Percentiles rank a stretch among this genome's conserved stretches.
These are phyloP conservation scores for Amazonetta brasiliensis DNA, from an alignment of 2,797 vertebrate species.

Conservation along the genomic window DNA sequence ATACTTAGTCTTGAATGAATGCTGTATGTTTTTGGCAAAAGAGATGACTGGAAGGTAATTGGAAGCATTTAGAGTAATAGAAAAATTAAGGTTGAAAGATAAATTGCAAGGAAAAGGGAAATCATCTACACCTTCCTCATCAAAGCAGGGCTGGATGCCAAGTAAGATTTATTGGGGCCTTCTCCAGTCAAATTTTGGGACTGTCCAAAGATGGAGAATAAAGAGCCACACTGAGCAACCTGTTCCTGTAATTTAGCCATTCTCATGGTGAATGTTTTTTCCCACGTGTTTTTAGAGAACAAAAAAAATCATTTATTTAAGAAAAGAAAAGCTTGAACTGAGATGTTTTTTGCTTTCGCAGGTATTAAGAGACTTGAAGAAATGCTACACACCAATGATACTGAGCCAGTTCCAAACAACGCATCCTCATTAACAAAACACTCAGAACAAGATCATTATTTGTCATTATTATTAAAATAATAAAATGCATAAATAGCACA, in stretches of 20 bases:
- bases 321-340: not conserved
- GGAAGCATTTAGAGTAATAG: not conserved
- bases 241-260: not conserved
- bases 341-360: not conserved
- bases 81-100: not conserved
- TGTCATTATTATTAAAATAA: too few relatives aligned
- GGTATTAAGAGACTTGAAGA: constrained; percentile 30
- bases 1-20: not conserved
- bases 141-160: not conserved
- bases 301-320: not conserved
- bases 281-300: too few relatives aligned
- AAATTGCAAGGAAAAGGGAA: not conserved
- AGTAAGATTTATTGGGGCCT: not conserved
- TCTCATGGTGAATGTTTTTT: not conserved
- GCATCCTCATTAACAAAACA: not conserved
- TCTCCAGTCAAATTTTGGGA: not conserved
- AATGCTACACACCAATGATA: not conserved
- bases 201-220: not conserved
- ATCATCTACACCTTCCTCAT: not conserved
- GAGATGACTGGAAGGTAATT: not conserved
- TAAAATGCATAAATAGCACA: too few relatives aligned
- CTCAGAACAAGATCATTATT: too few relatives aligned
- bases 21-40: not conserved
- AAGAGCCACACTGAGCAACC: not conserved
- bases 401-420: not conserved